phyloP scores from a whole-genome alignment of 2,113 vertebrate species.

The Potamarius usumacintae region DNA sequence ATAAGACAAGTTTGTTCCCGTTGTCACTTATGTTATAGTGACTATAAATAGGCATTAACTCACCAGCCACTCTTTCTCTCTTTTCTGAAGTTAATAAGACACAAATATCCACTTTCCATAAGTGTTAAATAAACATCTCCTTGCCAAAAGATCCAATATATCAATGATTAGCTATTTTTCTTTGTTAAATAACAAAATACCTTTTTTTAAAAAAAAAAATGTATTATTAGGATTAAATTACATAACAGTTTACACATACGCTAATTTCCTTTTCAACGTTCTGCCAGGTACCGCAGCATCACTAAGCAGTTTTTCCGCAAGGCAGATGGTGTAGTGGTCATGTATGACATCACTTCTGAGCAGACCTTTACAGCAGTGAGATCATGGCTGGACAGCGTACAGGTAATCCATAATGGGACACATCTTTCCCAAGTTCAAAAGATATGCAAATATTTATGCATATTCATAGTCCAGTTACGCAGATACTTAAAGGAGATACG shows the following conservation, averaged over 20 bases:
- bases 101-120: background rate
- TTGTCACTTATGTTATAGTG: background rate
- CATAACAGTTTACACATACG: background rate
- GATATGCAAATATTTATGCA: background rate
- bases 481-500: background rate
- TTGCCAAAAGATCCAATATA: background rate
- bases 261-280: background rate
- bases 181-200: background rate
- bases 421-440: background rate
- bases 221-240: background rate
- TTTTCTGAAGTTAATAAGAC: background rate
- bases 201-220: background rate
- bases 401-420: slow-evolving; percentile 69
- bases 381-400: slow-evolving; percentile 86
- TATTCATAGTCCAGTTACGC: background rate
- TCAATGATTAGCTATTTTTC: background rate
- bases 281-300: slow-evolving; percentile 85
- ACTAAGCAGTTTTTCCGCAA: slow-evolving; percentile 95
- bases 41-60: background rate
- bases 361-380: slow-evolving; percentile 83
- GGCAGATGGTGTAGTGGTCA: slow-evolving; percentile 86
- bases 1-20: background rate
- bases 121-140: background rate
- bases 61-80: background rate
- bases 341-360: slow-evolving; percentile 86